Evolutionary conservation across 2,797 vertebrate species (phyloP), one percentile per base, ranked within the genome.

Genomic region (Apogon talboti): DNA sequence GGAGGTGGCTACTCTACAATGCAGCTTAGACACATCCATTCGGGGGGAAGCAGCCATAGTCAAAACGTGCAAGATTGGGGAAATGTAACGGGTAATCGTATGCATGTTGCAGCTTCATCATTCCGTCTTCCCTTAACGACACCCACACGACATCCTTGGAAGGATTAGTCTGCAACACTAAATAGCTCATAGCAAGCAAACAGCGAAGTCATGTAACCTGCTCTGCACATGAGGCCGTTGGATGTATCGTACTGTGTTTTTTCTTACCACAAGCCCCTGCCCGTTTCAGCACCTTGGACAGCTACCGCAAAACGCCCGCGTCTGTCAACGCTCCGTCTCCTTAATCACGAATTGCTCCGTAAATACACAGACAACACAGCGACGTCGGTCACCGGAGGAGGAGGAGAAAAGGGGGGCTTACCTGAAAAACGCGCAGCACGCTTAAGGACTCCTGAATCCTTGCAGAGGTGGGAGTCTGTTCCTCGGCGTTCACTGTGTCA

Each of bases 401-500:
- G 37, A 44, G 38, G 46, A 45, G 41, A 59, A 44, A 24, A 41
- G 15, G 21, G 19, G 63, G 45, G 81, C 73, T 89, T 60, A 90
- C 90, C 83, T 90, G 87, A 75, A 81, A 82, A 82, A 81, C 82
- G 77, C 83, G 74, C 84, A 83, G 78, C 68, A 84, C 81, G 82
- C 59, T 70, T 16, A 62, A 74, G 84, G 86, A 88, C 82, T 90
- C 86, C 80, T 79, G 80, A 65, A 88, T 87, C 81, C 78, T 43
- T 41, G 79, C 84, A 79, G 84, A 79, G 78, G 69, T 82, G 83
- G 84, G 77, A 87, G 78, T 74, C 81, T 78, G 66, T 74, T 84
- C 82, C 80, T 81, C 80, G 60, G 71, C 67, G 74, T 87, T 79
- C 78, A 84, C 69, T 43, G 37, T 79, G 91, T 92, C 91, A 92